Base-by-base conservation (phyloP, 2,888 invertebrate species). In the Fragum sueziense region DNA sequence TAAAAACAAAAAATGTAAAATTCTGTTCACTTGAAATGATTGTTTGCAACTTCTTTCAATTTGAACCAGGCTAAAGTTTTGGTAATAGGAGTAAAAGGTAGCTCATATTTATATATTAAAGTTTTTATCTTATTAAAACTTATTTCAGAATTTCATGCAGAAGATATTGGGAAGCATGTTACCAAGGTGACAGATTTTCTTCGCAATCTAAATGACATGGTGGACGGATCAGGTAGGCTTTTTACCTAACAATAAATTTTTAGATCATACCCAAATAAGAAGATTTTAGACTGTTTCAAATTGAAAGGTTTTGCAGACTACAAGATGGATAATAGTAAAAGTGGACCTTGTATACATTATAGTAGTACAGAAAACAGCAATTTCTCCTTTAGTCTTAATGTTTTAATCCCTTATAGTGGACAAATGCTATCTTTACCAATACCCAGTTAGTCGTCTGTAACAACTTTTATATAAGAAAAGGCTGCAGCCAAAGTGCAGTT, bases 121-220 rank as follows among this genome's bases (percentile, higher is more conserved):
- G 37, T 37, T 14, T 37, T 37, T 37, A 37, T 14, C 14, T 37
- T 37, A 37, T 37, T n/a, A n/a, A n/a, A n/a, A n/a, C n/a, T 47
- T 33, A 29, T 78, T 83, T 22, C 74, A 88, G 90, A 89, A 34
- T 88, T 87, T 70, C 87, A 86, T 41, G 70, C 65, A 33, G 88
- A 89, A 34, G 88, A 88, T 61, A 69, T 89, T 31, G 85, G 84
- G 11, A 84, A 83, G 52, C 90, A 91, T 73, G 85, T 90, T 71
- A 86, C 82, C 54, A 84, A 82, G 22, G 86, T 89, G 17, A 86
- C 88, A 61, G 89, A 91, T 29, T 91, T 90, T 70, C 84, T 88
- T 41, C 79, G 79, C 41, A 80, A 61, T 69, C 70, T 77, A 0
- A 80, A 76, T 33, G 87, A 88, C 54, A 79, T 79, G 20, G 79